Base-by-base conservation (phyloP, 2,113 vertebrate genomes). In the Fregata magnificens region DNA sequence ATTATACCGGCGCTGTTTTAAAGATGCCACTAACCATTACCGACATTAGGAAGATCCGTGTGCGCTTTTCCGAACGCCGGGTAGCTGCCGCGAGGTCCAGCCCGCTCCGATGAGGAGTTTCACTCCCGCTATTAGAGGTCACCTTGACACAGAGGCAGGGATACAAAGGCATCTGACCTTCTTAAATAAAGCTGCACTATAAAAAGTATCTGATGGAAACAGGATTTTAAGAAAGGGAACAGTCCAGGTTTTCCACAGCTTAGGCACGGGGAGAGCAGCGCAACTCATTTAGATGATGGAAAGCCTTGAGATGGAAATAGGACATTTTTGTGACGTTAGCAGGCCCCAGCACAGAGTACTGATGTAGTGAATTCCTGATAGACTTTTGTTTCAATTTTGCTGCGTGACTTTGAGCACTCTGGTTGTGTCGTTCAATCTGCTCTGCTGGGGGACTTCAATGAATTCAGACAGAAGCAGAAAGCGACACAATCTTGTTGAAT, bases 341-440 rank as follows among this genome's bases (percentile, higher is more conserved):
- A 86, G 67, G 69, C 56, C 44, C 42, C 53, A 73, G 82, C 50
- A 95, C 22, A 49, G 73, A 77, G 84, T 70, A 63, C 3, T 53
- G 86, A 94, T 58, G 90, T 34, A 80, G 65, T 55, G 61, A 95
- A 95, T 87, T 90, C 86, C 91, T 93, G 80, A 93, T 58, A 80
- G 81, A 93, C 85, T 77, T 94, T 86, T 95, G 93, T 87, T 91
- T 85, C 93, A 76, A 88, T 97, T 92, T 80, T 77, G 83, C 94
- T 65, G 81, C 1, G 1, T 93, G 70, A 91, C 88, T 89, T 92
- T 62, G 93, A 97, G 82, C 83, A 62, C 77, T 56, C 66, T 47
- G n/a, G 61, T 31, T 69, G 49, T 65, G 44, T 12, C 72, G 81
- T 34, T 93, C 94, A 95, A 77, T 88, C 82, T 93, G 53, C 79